These are phyloP conservation scores for Ectobius pallidus DNA, from an alignment of 2,888 invertebrate species.

Conservation along the genomic window DNA sequence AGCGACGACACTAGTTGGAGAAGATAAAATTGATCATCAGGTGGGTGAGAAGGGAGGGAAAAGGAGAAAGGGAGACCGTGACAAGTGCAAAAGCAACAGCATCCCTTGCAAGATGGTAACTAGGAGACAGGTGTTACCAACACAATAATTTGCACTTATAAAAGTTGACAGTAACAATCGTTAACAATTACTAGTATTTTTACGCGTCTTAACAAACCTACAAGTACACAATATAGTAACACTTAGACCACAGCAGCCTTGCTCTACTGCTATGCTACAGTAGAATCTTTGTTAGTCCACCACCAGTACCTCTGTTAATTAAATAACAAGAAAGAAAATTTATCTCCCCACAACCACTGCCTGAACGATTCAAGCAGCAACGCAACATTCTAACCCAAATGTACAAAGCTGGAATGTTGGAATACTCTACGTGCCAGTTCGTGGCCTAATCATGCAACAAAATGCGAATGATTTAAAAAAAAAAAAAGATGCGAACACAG, in stretches of 20 bases:
- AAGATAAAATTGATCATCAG: neutral
- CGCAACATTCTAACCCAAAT: slow-evolving; percentile 28
- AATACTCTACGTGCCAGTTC: slow-evolving; percentile 23
- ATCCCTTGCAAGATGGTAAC: slow-evolving; percentile 41
- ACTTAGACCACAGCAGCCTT: slow-evolving; percentile 43
- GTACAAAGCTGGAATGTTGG: slow-evolving; percentile 38
- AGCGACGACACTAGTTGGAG: neutral
- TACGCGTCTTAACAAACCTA: slow-evolving; percentile 41
- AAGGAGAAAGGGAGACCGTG: slow-evolving; percentile 10
- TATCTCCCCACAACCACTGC: slow-evolving; percentile 31
- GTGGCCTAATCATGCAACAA: slow-evolving; percentile 32
- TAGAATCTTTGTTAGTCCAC: slow-evolving; percentile 41
- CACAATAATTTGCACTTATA: slow-evolving; percentile 36
- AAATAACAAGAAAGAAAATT: slow-evolving; percentile 37
- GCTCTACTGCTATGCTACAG: slow-evolving; percentile 32
- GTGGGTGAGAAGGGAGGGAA: slow-evolving; percentile 17
- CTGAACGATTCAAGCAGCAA: slow-evolving; percentile 6
- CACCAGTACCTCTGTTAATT: slow-evolving; percentile 41
- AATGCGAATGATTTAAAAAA: slow-evolving; percentile 26
- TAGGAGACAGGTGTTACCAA: slow-evolving; percentile 39
- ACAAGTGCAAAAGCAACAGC: slow-evolving; percentile 32
- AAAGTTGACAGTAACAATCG: slow-evolving; percentile 41
- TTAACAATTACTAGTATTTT: slow-evolving; percentile 37
- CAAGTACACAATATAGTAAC: slow-evolving; percentile 39
- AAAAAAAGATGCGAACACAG: slow-evolving; percentile 23